Evolutionary conservation across 2,113 vertebrate species (phyloP), one percentile per base, ranked within the genome.

Genomic region (Lophochroa leadbeateri): DNA sequence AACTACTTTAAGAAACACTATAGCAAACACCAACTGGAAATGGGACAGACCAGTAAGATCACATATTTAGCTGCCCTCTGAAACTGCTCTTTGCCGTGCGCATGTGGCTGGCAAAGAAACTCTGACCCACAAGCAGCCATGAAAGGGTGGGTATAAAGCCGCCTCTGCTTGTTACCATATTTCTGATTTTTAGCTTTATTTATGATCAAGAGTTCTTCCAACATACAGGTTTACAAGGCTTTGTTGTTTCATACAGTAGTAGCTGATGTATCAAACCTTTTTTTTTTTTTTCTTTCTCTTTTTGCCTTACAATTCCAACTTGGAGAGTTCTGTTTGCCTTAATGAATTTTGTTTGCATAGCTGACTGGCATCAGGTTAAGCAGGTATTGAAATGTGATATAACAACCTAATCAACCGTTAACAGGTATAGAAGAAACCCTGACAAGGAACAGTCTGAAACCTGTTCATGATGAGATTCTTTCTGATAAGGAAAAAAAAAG

Each of bases 281-380:
- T 53, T 28, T 55, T 16, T 23, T 29, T 17, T 52, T 19, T 58
- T 8, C 13, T 25, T 29, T 23, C 52, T 14, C n/a, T 75, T 88
- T 67, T 60, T 81, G 2, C 43, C 39, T 90, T 60, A 70, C 20
- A 90, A 75, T 88, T 96, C 64, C 70, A 87, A 44, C 84, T 92
- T 13, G 4, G 69, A 97, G 78, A 61, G 57, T 94, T 93, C 70
- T 81, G 85, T 95, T 97, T 80, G 67, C 90, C 75, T 91, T 96
- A 97, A 96, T 82, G 94, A 96, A 96, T 96, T 96, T 96, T 96
- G 96, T 96, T 96, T 94, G 60, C 88, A 83, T 63, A 94, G 89
- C 92, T 96, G 94, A 94, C 94, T 96, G 93, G 89, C 88, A 91
- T 91, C 96, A 94, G 74, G 93, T 94, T 85, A 94, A 83, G 77